Conservation (phyloP, 2,888 invertebrate species). For the Lingula anatina region DNA sequence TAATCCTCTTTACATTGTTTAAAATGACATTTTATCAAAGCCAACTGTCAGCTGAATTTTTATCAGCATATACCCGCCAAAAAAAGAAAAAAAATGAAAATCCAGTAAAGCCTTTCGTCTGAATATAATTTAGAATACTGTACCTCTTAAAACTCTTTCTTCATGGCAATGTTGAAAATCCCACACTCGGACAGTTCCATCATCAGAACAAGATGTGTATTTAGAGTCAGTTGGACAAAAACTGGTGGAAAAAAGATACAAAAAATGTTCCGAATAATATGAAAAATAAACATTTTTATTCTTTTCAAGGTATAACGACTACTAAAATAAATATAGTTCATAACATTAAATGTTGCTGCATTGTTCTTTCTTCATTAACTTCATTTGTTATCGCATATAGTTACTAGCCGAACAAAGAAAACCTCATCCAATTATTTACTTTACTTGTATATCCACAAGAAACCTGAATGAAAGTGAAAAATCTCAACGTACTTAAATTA, state of each 20-base stretch:
- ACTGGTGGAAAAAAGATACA: conserved; percentile 58
- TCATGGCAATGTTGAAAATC: conserved; percentile 92
- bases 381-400: neutral
- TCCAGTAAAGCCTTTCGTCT: too few species aligned
- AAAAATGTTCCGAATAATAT: conserved; percentile 6
- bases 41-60: too few species aligned
- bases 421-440: neutral
- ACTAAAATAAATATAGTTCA: neutral
- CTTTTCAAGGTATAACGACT: too few species aligned
- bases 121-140: conserved; percentile 16
- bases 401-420: neutral
- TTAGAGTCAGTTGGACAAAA: conserved; percentile 99
- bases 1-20: too few species aligned
- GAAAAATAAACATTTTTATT: conserved; percentile 18
- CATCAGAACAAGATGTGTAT: conserved; percentile 98
- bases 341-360: neutral
- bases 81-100: too few species aligned
- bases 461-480: neutral
- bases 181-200: conserved; percentile 97
- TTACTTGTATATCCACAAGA: conserved; percentile 1
- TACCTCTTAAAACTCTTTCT: conserved; percentile 73
- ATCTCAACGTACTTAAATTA: conserved; percentile 2
- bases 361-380: conserved; percentile 1
- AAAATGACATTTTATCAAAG: too few species aligned
- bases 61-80: too few species aligned